Conservation (phyloP, 2,113 vertebrate genomes). For the Agapornis roseicollis region DNA sequence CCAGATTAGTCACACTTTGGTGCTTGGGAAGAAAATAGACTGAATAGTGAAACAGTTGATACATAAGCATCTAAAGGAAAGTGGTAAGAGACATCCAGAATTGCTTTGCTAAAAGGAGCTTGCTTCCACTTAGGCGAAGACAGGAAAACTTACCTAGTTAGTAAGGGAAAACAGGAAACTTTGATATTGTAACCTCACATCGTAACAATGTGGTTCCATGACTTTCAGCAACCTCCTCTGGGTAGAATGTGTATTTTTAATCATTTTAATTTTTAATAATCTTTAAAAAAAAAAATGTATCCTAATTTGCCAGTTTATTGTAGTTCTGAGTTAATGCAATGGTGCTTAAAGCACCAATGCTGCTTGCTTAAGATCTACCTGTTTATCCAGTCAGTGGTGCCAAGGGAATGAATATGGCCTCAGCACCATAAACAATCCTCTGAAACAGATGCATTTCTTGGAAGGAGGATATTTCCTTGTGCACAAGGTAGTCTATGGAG, state of each 20-base stretch:
- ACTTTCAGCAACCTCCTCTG: background rate
- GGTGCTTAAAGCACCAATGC: background rate
- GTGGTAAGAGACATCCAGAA: background rate
- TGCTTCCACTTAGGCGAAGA: background rate
- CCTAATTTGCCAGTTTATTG: background rate
- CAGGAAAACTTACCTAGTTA: background rate
- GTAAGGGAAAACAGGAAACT: background rate
- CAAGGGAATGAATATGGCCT: background rate
- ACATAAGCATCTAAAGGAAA: background rate
- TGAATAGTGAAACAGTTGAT: background rate
- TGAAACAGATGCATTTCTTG: conserved; percentile 11
- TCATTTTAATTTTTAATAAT: conserved; percentile 9
- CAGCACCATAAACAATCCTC: background rate
- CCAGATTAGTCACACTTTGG: background rate
- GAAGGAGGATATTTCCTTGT: background rate
- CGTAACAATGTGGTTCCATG: background rate
- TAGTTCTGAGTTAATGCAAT: background rate
- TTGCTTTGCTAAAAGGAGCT: background rate
- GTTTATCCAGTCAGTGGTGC: background rate
- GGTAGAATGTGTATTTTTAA: background rate
- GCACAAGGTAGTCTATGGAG: background rate
- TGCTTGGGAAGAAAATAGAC: background rate
- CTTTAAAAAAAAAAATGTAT: background rate
- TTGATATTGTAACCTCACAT: fast-evolving
- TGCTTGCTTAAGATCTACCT: conserved; percentile 28